phyloP scores from a whole-genome alignment of 2,888 invertebrate species.

The Coronaproctus castanopsis region DNA sequence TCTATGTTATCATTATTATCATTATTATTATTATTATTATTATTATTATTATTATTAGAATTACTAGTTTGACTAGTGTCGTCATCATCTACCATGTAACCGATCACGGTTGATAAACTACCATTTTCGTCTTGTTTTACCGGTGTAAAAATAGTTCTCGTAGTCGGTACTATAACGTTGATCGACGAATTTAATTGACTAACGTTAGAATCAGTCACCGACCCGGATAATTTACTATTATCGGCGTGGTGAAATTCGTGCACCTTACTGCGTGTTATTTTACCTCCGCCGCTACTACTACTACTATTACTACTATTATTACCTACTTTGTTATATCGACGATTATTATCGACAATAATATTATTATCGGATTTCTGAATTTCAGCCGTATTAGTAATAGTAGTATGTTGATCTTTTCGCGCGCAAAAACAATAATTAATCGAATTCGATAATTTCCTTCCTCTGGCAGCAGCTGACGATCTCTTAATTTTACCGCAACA shows the following conservation, averaged over 20 bases:
- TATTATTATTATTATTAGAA: neutral
- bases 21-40: neutral
- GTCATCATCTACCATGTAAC: conserved; percentile 28
- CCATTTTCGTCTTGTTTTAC: conserved; percentile 38
- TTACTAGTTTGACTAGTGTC: neutral
- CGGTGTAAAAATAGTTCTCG: conserved; percentile 56
- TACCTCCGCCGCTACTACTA: conserved; percentile 3
- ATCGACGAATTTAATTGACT: conserved; percentile 24
- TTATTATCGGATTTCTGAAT: too few species aligned
- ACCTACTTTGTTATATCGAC: neutral
- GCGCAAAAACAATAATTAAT: conserved; percentile 7
- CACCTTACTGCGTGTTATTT: conserved; percentile 6
- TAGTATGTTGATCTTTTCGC: neutral
- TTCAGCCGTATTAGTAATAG: too few species aligned
- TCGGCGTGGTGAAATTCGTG: conserved; percentile 4
- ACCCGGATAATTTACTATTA: neutral
- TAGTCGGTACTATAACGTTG: conserved; percentile 59
- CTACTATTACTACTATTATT: neutral
- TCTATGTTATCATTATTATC: neutral
- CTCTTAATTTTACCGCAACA: conserved; percentile 10
- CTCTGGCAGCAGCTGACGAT: conserved; percentile 1
- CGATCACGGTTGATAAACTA: conserved; percentile 33
- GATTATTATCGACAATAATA: too few species aligned
- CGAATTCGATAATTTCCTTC: conserved; percentile 1
- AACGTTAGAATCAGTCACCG: neutral